A percentile compares a stretch with the other conserved stretches of the same genome.
phyloP scores from a whole-genome alignment of 2,113 vertebrate species.

The Melospiza melodia region DNA sequence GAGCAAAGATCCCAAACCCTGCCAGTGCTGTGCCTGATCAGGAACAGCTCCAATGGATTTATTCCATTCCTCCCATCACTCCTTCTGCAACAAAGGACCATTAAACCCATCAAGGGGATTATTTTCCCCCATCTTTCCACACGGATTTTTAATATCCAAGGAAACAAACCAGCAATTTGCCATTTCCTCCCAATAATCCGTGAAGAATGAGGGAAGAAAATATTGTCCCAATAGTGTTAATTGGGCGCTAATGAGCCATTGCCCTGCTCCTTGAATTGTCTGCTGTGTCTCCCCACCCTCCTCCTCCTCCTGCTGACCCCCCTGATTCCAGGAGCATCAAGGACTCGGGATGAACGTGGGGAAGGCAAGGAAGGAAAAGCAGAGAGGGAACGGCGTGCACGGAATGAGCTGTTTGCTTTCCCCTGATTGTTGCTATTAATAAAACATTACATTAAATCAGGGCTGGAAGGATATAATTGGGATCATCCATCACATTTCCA shows the following conservation, averaged over 20 bases:
- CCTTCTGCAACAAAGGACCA: not conserved
- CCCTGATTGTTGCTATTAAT: slow-evolving; percentile 75
- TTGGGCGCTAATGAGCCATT: slow-evolving; percentile 1
- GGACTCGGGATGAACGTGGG: not conserved
- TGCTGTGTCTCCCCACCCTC: not conserved
- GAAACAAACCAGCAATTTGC: not conserved
- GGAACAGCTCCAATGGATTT: not conserved
- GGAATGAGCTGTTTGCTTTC: slow-evolving; percentile 71
- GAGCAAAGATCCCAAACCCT: not conserved
- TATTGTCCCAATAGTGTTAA: not conserved
- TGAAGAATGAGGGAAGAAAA: not conserved
- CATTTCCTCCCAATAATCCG: not conserved
- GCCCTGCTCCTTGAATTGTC: not conserved
- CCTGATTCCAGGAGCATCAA: not conserved
- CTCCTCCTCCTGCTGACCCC: not conserved
- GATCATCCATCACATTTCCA: slow-evolving; percentile 68
- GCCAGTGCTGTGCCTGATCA: accelerated
- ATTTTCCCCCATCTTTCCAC: not conserved
- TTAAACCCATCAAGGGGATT: not conserved
- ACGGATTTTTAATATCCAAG: not conserved
- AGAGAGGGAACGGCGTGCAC: not conserved
- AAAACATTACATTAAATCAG: slow-evolving; percentile 74
- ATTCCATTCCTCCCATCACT: not conserved
- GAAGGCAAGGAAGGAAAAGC: not conserved
- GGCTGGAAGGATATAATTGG: slow-evolving; percentile 69